Conservation (phyloP, 2,888 invertebrate genomes). For the Ennomos quercinarius region DNA sequence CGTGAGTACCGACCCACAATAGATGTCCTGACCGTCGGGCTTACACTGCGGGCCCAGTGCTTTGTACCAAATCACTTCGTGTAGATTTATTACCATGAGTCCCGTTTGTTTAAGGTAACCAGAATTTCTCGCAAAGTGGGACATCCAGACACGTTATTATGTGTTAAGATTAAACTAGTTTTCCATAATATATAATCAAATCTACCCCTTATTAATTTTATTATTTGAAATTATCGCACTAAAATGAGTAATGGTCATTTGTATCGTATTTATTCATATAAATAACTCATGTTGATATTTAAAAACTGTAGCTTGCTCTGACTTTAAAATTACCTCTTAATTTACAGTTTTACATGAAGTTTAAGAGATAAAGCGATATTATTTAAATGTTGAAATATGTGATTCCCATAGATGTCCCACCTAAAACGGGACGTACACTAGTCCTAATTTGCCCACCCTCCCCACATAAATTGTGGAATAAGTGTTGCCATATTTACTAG, state of each 20-base stretch:
- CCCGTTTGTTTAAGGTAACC: conserved; percentile 44
- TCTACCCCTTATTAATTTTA: too few relatives aligned
- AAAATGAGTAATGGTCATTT: too few relatives aligned
- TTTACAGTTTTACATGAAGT: too few relatives aligned
- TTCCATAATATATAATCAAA: too few relatives aligned
- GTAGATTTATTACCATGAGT: conserved; percentile 79
- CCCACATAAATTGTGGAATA: conserved; percentile 81
- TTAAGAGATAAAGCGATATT: too few relatives aligned
- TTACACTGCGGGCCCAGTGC: conserved; percentile 79
- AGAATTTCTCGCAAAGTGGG: conserved; percentile 4
- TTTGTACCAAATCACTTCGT: conserved; percentile 83
- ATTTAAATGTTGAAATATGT: too few relatives aligned
- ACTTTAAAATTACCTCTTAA: too few relatives aligned
- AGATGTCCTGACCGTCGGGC: conserved; percentile 79
- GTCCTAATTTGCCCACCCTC: conserved; percentile 68
- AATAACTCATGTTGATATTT: too few relatives aligned
- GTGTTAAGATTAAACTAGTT: too few relatives aligned
- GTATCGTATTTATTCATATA: too few relatives aligned
- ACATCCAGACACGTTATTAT: background rate
- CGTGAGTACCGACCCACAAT: conserved; percentile 76
- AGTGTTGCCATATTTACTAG: conserved; percentile 84
- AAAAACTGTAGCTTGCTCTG: too few relatives aligned
- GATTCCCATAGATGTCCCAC: conserved; percentile 6
- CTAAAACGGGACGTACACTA: conserved; percentile 5
- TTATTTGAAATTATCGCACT: too few relatives aligned